phyloP scores from a whole-genome alignment of 1,140 invertebrate species.

The Cotesia vestalis region DNA sequence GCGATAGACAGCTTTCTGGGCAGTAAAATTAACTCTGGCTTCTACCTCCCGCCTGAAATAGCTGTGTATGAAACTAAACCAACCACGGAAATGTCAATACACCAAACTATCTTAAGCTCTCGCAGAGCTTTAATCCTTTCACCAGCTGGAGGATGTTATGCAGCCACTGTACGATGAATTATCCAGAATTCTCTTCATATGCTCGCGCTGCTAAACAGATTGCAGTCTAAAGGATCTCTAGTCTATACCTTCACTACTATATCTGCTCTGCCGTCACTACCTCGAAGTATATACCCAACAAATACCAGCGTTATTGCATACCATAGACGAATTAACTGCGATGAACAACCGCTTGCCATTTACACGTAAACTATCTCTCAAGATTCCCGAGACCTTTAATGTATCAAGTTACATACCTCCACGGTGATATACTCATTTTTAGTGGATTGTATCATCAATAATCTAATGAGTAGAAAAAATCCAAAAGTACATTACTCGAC shows the following conservation, averaged over 20 bases:
- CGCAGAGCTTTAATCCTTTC: not conserved
- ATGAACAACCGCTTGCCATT: constrained; percentile 22
- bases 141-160: not conserved
- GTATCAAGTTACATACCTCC: constrained; percentile 11
- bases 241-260: too few species aligned
- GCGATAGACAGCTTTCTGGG: not conserved
- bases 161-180: constrained; percentile 21
- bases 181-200: constrained; percentile 22
- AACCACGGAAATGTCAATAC: not conserved
- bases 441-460: not conserved
- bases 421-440: not conserved
- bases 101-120: too few species aligned
- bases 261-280: not conserved
- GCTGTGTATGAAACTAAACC: not conserved
- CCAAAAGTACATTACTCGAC: too few species aligned
- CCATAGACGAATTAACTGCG: constrained; percentile 24
- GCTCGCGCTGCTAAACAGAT: not conserved
- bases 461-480: too few species aligned
- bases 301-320: constrained; percentile 29
- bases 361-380: not conserved
- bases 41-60: not conserved
- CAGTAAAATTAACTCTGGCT: not conserved
- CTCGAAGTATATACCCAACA: constrained; percentile 3
- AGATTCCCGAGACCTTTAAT: constrained; percentile 12
- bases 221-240: too few species aligned